These are phyloP conservation scores for Plebejus anna DNA, from an alignment of 2,888 invertebrate genomes.

Conservation along the genomic window DNA sequence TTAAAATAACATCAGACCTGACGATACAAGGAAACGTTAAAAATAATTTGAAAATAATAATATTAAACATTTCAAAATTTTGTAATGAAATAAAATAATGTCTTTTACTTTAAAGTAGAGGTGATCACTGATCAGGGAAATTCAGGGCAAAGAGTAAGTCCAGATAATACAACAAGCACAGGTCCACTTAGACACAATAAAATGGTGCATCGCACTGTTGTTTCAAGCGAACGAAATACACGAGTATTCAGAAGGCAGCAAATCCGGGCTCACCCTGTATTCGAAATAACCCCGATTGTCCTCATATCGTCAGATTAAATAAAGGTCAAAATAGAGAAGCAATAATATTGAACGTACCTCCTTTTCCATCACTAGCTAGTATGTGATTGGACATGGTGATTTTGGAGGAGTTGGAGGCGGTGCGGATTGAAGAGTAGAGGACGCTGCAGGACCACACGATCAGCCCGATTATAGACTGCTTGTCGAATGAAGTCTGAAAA, in stretches of 20 bases:
- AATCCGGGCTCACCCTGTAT: too few species aligned
- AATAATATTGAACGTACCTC: constrained; percentile 74
- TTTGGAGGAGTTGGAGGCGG: constrained; percentile 95
- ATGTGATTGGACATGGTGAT: constrained; percentile 92
- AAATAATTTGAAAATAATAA: background rate
- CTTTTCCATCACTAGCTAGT: constrained; percentile 85
- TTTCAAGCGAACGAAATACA: too few species aligned
- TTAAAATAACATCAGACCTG: background rate
- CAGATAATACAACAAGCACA: background rate
- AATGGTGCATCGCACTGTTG: background rate
- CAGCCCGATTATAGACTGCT: constrained; percentile 94
- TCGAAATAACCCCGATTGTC: background rate
- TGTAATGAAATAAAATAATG: too few species aligned
- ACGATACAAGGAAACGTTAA: background rate
- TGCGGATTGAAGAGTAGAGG: constrained; percentile 96
- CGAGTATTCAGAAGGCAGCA: too few species aligned
- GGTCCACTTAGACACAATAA: background rate
- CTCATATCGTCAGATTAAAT: background rate
- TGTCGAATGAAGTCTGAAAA: constrained; percentile 84
- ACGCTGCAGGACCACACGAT: constrained; percentile 97
- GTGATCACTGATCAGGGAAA: background rate
- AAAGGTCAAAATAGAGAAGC: background rate
- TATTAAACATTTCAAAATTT: too few species aligned
- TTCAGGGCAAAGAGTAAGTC: background rate
- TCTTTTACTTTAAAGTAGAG: background rate